Evolutionary conservation across 2,888 invertebrate species (phyloP).

Genomic region (Prosapia bicincta): DNA sequence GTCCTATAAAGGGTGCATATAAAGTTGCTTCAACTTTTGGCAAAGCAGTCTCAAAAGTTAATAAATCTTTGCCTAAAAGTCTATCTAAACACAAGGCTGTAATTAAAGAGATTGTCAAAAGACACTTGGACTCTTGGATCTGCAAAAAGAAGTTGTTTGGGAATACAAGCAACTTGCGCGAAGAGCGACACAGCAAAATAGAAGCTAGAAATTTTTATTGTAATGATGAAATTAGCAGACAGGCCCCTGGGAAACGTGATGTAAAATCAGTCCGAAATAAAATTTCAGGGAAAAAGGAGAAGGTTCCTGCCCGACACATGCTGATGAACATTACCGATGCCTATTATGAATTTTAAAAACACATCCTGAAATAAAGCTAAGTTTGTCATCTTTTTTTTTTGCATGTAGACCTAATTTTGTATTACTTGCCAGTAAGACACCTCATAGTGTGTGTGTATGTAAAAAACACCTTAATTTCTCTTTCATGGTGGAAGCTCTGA

Average conservation of each 20-base stretch:
- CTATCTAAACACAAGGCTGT: background rate
- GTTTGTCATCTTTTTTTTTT: conserved; percentile 4
- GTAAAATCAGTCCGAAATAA: background rate
- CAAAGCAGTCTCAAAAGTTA: background rate
- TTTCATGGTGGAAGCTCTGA: conserved; percentile 8
- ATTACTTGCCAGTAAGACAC: conserved; percentile 10
- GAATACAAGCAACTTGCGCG: background rate
- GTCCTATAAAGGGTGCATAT: background rate
- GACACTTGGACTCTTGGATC: background rate
- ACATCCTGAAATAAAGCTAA: background rate
- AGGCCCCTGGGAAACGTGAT: conserved; percentile 6
- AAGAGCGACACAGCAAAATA: background rate
- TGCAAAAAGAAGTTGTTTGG: background rate
- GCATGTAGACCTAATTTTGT: conserved; percentile 11
- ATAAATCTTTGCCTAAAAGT: background rate
- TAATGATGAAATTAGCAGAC: background rate
- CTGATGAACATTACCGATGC: conserved; percentile 7
- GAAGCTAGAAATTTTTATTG: background rate
- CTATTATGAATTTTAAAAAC: background rate
- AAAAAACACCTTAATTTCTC: conserved; percentile 9
- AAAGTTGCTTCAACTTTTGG: background rate
- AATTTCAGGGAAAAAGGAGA: background rate
- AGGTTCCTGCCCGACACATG: conserved; percentile 7
- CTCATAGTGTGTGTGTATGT: conserved; percentile 12
- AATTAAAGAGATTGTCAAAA: background rate